phyloP scores from a whole-genome alignment of 2,113 vertebrate species.

The Bujurquina vittata region DNA sequence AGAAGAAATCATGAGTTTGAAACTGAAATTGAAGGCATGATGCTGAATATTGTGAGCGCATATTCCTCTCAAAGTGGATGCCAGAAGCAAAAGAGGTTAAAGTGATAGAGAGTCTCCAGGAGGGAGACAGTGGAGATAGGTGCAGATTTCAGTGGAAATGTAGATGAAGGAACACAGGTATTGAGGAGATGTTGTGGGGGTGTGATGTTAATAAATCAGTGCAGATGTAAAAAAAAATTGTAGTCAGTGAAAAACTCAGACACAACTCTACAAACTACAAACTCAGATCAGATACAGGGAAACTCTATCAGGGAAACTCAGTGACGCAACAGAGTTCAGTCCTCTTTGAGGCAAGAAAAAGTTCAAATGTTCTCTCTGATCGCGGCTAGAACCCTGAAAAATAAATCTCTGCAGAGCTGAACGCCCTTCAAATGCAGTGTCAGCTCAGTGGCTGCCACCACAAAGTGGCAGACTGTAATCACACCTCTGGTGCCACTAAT shows the following conservation, averaged over 20 bases:
- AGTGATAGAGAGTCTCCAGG: background rate
- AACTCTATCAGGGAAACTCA: slow-evolving; percentile 32
- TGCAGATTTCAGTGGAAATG: background rate
- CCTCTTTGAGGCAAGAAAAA: slow-evolving; percentile 6
- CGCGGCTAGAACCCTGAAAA: background rate
- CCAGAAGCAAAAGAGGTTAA: background rate
- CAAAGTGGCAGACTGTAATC: background rate
- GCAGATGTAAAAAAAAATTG: accelerated
- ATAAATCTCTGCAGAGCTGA: slow-evolving; percentile 5
- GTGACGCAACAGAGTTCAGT: slow-evolving; percentile 48
- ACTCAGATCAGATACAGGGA: too few relatives aligned
- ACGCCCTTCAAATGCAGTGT: background rate
- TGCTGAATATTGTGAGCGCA: background rate
- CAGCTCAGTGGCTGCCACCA: background rate
- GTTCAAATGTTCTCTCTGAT: background rate
- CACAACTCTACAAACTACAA: too few relatives aligned
- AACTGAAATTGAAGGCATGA: background rate
- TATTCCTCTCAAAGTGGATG: background rate
- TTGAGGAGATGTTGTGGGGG: background rate
- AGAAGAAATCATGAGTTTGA: too few relatives aligned
- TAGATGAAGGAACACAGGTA: background rate
- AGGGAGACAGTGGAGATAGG: background rate
- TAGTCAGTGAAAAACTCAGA: background rate
- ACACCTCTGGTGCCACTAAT: background rate
- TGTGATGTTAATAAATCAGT: background rate